Base-by-base conservation (phyloP, 2,888 invertebrate species). In the Morinoia aosen region DNA sequence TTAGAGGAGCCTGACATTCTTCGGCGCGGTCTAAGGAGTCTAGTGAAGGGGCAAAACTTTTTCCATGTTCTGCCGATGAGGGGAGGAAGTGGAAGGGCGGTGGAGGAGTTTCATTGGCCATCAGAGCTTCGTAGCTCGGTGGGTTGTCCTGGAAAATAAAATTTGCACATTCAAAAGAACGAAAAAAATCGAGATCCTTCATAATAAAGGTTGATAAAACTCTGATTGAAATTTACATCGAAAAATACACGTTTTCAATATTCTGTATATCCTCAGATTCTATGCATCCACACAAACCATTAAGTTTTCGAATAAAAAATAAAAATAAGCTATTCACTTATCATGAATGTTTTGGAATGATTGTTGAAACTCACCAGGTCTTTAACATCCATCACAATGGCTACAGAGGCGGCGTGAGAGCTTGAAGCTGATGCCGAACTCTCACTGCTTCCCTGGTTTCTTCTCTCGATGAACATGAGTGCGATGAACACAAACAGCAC, bases 21-120 rank as follows among this genome's bases (percentile, higher is more conserved):
- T 76, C 33, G 7, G 33, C 25, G 76, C 76, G 33, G 16, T 76
- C 76, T 33, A 76, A 33, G 8, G 33, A 33, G 33, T 76, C 33
- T 3, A 76, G 76, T 10, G 76, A 76, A 10, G 1, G 0, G 10
- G 25, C 8, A 76, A 76, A 33, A 33, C 25, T 48, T 48, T 48
- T 76, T 76, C 33, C 25, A 3, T 33, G 76, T 76, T 33, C 76
- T 12, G 76, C 25, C 25, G 76, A 76, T 76, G 19, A 19, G 8
- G 39, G 14, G 48, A 90, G 90, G 14, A 40, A 90, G 90, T 93
- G 12, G 48, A 93, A 93, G 5, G 93, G 11, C 14, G 93, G 93
- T 5, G 93, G 93, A 57, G 93, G 93, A 93, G 57, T 33, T 93
- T 93, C 93, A 93, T 39, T 48, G 11, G 57, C 57, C 33, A 93